phyloP scores from a whole-genome alignment of 2,888 invertebrate species.

The Lordiphosa fenestrarum region DNA sequence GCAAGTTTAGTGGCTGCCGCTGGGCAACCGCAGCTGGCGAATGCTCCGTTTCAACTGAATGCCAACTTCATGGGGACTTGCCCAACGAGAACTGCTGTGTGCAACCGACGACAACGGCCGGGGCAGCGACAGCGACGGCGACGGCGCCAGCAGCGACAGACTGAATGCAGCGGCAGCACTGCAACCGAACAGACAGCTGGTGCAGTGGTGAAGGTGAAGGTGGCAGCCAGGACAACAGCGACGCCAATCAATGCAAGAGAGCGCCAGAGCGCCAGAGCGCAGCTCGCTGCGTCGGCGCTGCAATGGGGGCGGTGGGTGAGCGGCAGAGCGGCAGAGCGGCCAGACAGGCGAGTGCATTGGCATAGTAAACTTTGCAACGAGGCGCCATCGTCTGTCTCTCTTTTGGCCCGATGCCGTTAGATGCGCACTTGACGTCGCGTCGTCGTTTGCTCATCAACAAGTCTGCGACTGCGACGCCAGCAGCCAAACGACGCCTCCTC shows the following conservation, averaged over 20 bases:
- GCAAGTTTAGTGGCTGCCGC: constrained; percentile 31
- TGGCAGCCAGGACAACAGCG: constrained; percentile 23
- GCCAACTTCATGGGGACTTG: constrained; percentile 75
- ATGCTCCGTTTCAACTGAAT: constrained; percentile 80
- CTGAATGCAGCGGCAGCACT: constrained; percentile 6
- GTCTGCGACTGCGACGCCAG: constrained; percentile 37
- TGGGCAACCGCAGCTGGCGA: constrained; percentile 78
- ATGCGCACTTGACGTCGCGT: constrained; percentile 60
- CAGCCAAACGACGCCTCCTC: constrained; percentile 37
- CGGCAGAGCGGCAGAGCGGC: constrained; percentile 13
- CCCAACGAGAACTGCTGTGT: constrained; percentile 78
- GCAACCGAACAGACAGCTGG: constrained; percentile 21
- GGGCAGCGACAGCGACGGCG: constrained; percentile 11
- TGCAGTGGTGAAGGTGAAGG: constrained; percentile 55
- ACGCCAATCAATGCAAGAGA: constrained; percentile 51
- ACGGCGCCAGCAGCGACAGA: neutral
- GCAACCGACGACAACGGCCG: constrained; percentile 33
- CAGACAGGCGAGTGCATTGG: constrained; percentile 72
- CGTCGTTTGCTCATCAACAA: constrained; percentile 59
- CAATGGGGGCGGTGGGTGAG: constrained; percentile 24
- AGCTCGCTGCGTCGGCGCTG: constrained; percentile 53
- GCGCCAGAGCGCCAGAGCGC: constrained; percentile 5
- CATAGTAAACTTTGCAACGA: constrained; percentile 74
- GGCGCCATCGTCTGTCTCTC: constrained; percentile 49
- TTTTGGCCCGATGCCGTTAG: constrained; percentile 58